These are phyloP conservation scores for Torymus texanus DNA, from an alignment of 2,888 invertebrate genomes.

Conservation along the genomic window DNA sequence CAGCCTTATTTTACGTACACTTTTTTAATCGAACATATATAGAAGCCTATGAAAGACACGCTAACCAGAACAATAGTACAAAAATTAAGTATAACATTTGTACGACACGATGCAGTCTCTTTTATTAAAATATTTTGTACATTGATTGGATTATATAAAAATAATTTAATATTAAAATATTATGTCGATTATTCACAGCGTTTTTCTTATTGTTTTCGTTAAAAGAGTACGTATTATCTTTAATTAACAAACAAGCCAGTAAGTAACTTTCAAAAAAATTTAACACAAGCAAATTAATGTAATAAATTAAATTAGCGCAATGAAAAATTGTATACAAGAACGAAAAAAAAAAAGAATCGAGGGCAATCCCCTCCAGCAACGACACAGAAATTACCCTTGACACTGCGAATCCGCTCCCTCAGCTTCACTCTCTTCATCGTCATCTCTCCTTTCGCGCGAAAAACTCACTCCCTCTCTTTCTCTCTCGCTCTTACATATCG, in stretches of 20 bases:
- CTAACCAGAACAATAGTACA: not conserved
- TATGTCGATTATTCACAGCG: conserved; percentile 22
- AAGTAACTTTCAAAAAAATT: not conserved
- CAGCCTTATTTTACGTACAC: not conserved
- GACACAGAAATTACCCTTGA: conserved; percentile 22
- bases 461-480: not conserved
- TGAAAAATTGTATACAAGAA: not conserved
- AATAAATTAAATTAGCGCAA: not conserved
- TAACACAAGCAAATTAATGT: not conserved
- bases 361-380: not conserved
- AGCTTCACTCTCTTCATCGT: not conserved
- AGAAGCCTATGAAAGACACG: not conserved
- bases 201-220: conserved; percentile 36
- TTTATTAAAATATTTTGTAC: conserved; percentile 43
- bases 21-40: not conserved
- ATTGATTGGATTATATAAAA: conserved; percentile 13
- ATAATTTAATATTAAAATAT: conserved; percentile 1
- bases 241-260: not conserved
- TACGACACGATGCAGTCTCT: conserved; percentile 37
- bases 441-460: not conserved
- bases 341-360: not conserved
- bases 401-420: conserved; percentile 1
- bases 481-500: not conserved
- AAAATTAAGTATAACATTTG: conserved; percentile 15
- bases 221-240: not conserved